Evolutionary conservation across 2,888 invertebrate genomes (phyloP).

Genomic region (Drosophila pseudotalamancana): DNA sequence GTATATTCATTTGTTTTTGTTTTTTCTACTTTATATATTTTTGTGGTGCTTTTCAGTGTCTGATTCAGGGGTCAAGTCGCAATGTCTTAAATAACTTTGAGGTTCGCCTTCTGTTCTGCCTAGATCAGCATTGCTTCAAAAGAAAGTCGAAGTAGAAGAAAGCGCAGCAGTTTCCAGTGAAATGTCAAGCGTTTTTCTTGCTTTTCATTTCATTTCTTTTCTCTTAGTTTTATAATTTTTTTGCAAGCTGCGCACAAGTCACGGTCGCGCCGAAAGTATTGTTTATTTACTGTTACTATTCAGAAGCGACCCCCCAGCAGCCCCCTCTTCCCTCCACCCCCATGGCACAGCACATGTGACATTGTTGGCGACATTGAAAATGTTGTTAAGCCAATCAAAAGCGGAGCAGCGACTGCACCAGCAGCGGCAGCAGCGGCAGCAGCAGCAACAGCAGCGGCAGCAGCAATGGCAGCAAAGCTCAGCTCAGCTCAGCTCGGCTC

Average conservation of each 20-base stretch:
- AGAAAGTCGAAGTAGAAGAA: slow-evolving; percentile 68
- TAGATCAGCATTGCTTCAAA: slow-evolving; percentile 64
- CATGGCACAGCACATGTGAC: slow-evolving; percentile 69
- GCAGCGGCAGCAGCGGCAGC: too few species aligned
- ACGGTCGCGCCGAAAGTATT: slow-evolving; percentile 75
- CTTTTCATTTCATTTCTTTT: slow-evolving; percentile 4
- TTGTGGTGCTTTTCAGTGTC: slow-evolving; percentile 10
- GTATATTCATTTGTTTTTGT: slow-evolving; percentile 9
- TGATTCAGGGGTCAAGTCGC: slow-evolving; percentile 65
- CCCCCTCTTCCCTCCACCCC: not conserved
- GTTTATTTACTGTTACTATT: slow-evolving; percentile 76
- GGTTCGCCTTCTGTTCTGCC: slow-evolving; percentile 68
- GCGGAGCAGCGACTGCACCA: slow-evolving; percentile 35
- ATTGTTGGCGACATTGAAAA: slow-evolving; percentile 70
- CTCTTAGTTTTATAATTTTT: slow-evolving; percentile 42
- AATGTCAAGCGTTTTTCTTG: slow-evolving; percentile 47
- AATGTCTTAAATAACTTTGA: slow-evolving; percentile 59
- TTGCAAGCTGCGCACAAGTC: slow-evolving; percentile 83
- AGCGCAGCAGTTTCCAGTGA: slow-evolving; percentile 67
- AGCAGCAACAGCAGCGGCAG: too few species aligned
- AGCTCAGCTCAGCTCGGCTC: slow-evolving; percentile 16
- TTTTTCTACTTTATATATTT: not conserved
- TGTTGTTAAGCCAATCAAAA: slow-evolving; percentile 53
- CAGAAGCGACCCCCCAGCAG: too few species aligned
- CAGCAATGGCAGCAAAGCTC: not conserved